Percentiles rank a stretch among this genome's conserved stretches.
phyloP scores from a whole-genome alignment of 2,888 invertebrate genomes.

The Eupithecia abbreviata region DNA sequence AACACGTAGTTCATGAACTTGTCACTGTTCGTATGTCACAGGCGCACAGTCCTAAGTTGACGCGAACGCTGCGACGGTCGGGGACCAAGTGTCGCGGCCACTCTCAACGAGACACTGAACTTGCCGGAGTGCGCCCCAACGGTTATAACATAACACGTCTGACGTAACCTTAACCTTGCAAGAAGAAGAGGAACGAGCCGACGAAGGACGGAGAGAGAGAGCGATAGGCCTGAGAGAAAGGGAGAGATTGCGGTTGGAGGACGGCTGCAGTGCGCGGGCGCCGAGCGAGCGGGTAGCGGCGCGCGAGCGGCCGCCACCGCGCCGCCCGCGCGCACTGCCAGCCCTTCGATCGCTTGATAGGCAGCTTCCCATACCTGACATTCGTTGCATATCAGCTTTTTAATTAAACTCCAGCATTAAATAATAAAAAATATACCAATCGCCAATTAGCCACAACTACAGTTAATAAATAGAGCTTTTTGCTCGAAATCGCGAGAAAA shows the following conservation, averaged over 20 bases:
- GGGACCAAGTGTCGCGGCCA: conserved; percentile 80
- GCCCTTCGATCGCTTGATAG: conserved; percentile 43
- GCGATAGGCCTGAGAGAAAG: conserved; percentile 80
- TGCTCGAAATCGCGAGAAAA: background rate
- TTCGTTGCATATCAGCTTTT: conserved; percentile 27
- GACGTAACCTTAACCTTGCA: conserved; percentile 85
- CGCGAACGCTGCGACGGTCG: conserved; percentile 70
- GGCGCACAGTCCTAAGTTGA: conserved; percentile 76
- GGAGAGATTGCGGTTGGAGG: conserved; percentile 67
- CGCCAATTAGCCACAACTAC: background rate
- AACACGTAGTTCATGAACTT: conserved; percentile 82
- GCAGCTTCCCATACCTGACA: conserved; percentile 49
- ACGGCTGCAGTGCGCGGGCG: conserved; percentile 40
- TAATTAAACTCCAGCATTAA: background rate
- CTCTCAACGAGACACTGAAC: conserved; percentile 84
- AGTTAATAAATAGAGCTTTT: background rate
- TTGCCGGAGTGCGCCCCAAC: conserved; percentile 82
- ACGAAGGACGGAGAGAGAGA: conserved; percentile 83
- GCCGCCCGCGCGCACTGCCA: conserved; percentile 41
- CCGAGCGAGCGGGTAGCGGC: conserved; percentile 51
- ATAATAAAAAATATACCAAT: background rate
- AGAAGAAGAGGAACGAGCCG: conserved; percentile 83
- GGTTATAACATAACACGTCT: conserved; percentile 85
- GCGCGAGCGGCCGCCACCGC: conserved; percentile 29
- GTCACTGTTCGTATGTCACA: conserved; percentile 82